Percentiles rank a stretch among this genome's conserved stretches.
phyloP scores from a whole-genome alignment of 2,888 invertebrate genomes.

The Pseudeuparius sepicola region DNA sequence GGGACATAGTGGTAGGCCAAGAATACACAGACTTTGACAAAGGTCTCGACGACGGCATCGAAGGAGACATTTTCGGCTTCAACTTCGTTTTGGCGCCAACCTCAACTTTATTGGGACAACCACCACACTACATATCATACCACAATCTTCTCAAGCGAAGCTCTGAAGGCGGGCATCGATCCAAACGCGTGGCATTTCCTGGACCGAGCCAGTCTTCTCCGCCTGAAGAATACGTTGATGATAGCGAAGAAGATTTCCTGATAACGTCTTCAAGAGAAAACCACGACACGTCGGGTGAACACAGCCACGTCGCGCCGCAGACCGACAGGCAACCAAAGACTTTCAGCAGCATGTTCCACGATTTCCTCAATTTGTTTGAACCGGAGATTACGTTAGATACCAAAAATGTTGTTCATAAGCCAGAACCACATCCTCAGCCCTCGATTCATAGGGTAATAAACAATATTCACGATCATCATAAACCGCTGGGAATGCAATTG shows the following conservation, averaged over 20 bases:
- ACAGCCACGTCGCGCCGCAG: neutral
- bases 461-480: constrained; percentile 22
- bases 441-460: constrained; percentile 9
- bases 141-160: constrained; percentile 12
- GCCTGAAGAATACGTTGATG: neutral
- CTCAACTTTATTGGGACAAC: constrained; percentile 31
- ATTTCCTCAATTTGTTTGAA: constrained; percentile 16
- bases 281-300: neutral
- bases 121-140: constrained; percentile 3
- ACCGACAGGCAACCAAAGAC: neutral
- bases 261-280: neutral
- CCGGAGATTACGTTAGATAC: constrained; percentile 20
- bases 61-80: constrained; percentile 58
- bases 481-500: constrained; percentile 39
- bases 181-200: neutral
- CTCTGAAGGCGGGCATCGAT: constrained; percentile 5
- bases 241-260: constrained; percentile 4
- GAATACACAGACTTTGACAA: constrained; percentile 57
- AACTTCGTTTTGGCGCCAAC: constrained; percentile 53
- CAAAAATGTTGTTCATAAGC: neutral
- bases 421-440: constrained; percentile 5
- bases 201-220: neutral
- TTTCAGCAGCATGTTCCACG: constrained; percentile 4
- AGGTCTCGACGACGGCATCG: constrained; percentile 54
- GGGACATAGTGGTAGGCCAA: constrained; percentile 60